Base-by-base conservation (phyloP, 1,140 invertebrate species). In the Ceratosolen fusciceps region DNA sequence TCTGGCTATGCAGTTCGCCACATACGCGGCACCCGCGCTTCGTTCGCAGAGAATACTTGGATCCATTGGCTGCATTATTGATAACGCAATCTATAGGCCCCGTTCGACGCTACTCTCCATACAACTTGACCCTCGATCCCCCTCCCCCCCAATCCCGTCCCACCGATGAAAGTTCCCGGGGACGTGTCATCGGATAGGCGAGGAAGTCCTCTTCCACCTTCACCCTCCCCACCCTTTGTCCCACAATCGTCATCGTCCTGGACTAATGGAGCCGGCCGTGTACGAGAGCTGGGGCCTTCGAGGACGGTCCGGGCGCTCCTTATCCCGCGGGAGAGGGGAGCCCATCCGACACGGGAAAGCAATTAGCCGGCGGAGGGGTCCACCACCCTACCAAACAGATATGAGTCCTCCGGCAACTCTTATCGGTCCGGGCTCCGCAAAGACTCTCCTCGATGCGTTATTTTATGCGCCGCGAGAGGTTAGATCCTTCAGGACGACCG, bases 331-430 rank as follows among this genome's bases (percentile, higher is more conserved):
- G 77, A 76, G 34, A 21, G 86, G 88, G 87, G 77, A 80, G 83
- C 65, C 19, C 31, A 82, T 80, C 81, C 85, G 87, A 90, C 89
- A 90, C 85, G 88, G 88, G 88, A 90, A 90, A 90, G 86, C 89
- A 90, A 90, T 90, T 90, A 90, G 88, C 85, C 81, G 83, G 82
- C 80, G 86, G 85, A 85, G 82, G 87, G 31, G 83, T 65, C n/a
- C 84, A 83, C 84, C 83, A 86, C 84, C 83, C 83, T 85, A 84
- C 82, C 83, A 84, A 65, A 37, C 84, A 86, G 87, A 90, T 90
- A 90, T 84, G 87, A 89, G 85, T 80, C 83, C 82, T 82, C 79
- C 76, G 19, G 21, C 3, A 77, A 77, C 54, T 79, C 81, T 89
- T 89, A 87, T 87, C 86, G 82, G 52, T 74, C 43, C 78, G 75